A percentile compares a stretch with the other conserved stretches of the same genome.
Conservation (phyloP, 92 coral and sea anemone genomes). For the Palythoa grandiflora region DNA sequence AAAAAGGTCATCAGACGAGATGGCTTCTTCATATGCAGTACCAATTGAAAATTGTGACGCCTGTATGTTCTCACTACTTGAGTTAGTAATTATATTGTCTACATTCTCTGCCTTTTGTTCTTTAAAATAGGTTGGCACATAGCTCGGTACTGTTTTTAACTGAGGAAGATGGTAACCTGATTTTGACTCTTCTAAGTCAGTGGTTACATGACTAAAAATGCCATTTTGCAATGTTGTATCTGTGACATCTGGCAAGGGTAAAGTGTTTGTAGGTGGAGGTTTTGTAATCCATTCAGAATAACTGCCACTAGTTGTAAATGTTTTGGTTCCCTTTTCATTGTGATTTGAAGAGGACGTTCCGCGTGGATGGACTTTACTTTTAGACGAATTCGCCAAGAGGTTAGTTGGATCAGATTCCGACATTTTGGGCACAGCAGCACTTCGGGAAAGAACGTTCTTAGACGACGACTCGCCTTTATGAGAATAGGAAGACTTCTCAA, state of each 20-base stretch:
- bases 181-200: not conserved
- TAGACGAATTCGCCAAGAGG: not conserved
- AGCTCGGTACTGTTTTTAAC: not conserved
- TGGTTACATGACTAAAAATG: too few relatives aligned
- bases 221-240: not conserved
- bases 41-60: not conserved
- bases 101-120: not conserved
- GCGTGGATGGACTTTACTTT: not conserved
- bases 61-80: not conserved
- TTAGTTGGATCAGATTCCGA: not conserved
- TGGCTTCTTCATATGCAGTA: not conserved
- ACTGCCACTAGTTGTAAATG: not conserved
- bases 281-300: not conserved
- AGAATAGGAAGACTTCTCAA: not conserved
- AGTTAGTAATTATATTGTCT: not conserved
- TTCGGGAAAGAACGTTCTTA: not conserved
- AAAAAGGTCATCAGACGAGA: not conserved
- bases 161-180: not conserved
- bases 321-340: not conserved
- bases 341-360: not conserved
- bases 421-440: not conserved
- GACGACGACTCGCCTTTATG: not conserved
- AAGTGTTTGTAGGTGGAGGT: not conserved
- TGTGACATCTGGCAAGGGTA: not conserved
- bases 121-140: not conserved